Evolutionary conservation across 2,888 invertebrate species (phyloP).

Genomic region (Argyresthia albistria): DNA sequence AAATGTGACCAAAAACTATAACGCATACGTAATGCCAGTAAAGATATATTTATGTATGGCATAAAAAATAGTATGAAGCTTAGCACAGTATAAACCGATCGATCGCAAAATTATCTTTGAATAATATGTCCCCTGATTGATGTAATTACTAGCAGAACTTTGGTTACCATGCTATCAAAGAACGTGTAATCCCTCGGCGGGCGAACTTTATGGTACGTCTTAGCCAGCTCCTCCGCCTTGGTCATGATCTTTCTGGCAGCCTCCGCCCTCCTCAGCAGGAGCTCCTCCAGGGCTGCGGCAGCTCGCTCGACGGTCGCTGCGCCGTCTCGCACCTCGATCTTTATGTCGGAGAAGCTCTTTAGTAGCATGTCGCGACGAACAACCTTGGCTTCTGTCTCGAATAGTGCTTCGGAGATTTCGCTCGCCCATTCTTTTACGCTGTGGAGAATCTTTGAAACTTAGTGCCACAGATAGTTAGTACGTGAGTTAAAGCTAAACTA

Average conservation of each 20-base stretch:
- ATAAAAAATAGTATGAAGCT: background rate
- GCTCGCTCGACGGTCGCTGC: slow-evolving; percentile 43
- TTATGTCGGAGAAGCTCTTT: slow-evolving; percentile 38
- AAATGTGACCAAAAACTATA: too few relatives aligned
- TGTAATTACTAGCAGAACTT: background rate
- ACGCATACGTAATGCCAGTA: too few relatives aligned
- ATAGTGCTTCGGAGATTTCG: slow-evolving; percentile 35
- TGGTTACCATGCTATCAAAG: slow-evolving; percentile 39
- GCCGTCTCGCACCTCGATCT: slow-evolving; percentile 40
- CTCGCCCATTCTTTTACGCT: slow-evolving; percentile 52
- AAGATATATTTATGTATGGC: background rate
- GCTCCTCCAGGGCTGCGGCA: slow-evolving; percentile 32
- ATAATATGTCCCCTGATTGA: background rate
- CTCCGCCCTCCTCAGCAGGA: slow-evolving; percentile 32
- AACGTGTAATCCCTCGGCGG: slow-evolving; percentile 16
- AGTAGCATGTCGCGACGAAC: slow-evolving; percentile 37
- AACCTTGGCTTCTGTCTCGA: slow-evolving; percentile 35
- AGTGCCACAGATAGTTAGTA: too few relatives aligned
- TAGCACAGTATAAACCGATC: too few relatives aligned
- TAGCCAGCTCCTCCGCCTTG: slow-evolving; percentile 43
- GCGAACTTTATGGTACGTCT: slow-evolving; percentile 18
- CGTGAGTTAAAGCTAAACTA: too few relatives aligned
- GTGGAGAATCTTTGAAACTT: background rate
- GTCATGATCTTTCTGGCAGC: slow-evolving; percentile 51
- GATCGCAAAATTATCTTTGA: background rate